Evolutionary conservation across 1,140 invertebrate species (phyloP), one percentile per base, ranked within the genome.

Genomic region (Procambarus virginalis): DNA sequence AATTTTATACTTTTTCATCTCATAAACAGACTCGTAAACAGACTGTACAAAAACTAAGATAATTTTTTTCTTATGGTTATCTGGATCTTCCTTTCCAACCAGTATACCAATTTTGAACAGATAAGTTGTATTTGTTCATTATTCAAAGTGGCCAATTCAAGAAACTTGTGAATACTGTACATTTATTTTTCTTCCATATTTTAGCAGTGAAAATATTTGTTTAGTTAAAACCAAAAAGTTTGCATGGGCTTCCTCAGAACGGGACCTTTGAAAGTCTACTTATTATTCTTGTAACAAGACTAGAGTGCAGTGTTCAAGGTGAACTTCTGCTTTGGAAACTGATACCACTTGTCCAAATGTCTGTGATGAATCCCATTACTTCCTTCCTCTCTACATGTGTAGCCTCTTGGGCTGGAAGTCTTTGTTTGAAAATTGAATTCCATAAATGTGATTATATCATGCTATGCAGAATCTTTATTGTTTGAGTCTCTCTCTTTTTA

Each of bases 381-480:
- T 77, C 45, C n/a, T 22, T 49, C 70, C 55, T 58, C 55, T 77
- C 55, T 34, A 73, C 49, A 58, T 77, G 48, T 82, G 68, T 58
- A 2, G 3, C 68, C 12, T 68, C 17, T 68, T 68, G 80, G 80
- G 51, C 55, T 55, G 34, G 17, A 85, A 12, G n/a, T 55, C 84
- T 85, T 87, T 87, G 55, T 51, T 81, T 73, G 48, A 51, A 51
- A 81, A 87, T 49, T 80, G 64, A 73, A 87, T 87, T 87, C 76
- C 86, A 87, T 87, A 85, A 22, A 81, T 87, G 86, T 87, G 86
- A 87, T 87, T 46, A 64, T 79, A 80, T 20, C 51, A 87, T 60
- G 70, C 86, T 87, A 87, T 87, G 86, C 86, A 87, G 78, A 79
- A 81, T 81, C 48, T 73, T 87, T 80, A 49, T 79, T 55, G 48